Evolutionary conservation across 2,113 vertebrate species (phyloP).

Genomic region (Microtus montanus): DNA sequence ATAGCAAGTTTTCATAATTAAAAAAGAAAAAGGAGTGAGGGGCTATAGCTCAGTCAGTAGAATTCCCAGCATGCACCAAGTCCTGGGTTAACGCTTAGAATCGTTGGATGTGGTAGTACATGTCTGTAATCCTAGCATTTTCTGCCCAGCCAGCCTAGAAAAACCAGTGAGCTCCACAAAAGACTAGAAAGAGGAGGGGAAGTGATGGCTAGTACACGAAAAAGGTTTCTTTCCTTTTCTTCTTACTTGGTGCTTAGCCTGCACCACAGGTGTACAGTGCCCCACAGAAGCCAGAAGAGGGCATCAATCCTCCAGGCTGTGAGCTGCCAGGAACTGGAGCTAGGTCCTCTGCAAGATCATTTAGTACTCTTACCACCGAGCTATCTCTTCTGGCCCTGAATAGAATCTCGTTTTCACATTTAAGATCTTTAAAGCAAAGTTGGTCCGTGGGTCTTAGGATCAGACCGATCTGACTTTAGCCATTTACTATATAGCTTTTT

Average conservation of each 20-base stretch:
- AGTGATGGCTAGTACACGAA: neutral
- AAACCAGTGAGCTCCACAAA: neutral
- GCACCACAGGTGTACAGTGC: neutral
- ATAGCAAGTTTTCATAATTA: neutral
- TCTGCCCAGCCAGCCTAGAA: neutral
- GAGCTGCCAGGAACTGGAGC: neutral
- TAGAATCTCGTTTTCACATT: neutral
- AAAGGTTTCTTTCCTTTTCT: neutral
- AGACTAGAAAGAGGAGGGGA: neutral
- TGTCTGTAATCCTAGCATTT: neutral
- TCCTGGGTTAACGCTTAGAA: neutral
- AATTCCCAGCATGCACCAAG: neutral
- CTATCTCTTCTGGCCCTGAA: neutral
- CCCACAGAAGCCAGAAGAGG: neutral
- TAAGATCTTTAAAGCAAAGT: slow-evolving; percentile 33
- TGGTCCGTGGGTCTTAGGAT: slow-evolving; percentile 15
- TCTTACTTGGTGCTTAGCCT: neutral
- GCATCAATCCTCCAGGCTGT: neutral
- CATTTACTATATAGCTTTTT: slow-evolving; percentile 1
- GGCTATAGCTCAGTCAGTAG: neutral
- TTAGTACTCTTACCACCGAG: neutral
- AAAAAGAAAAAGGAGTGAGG: neutral
- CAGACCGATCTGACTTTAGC: neutral
- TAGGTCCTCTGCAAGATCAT: neutral
- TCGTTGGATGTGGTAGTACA: too few species aligned